Conservation (phyloP, 2,888 invertebrate genomes). For the Trachelus troglodyta region DNA sequence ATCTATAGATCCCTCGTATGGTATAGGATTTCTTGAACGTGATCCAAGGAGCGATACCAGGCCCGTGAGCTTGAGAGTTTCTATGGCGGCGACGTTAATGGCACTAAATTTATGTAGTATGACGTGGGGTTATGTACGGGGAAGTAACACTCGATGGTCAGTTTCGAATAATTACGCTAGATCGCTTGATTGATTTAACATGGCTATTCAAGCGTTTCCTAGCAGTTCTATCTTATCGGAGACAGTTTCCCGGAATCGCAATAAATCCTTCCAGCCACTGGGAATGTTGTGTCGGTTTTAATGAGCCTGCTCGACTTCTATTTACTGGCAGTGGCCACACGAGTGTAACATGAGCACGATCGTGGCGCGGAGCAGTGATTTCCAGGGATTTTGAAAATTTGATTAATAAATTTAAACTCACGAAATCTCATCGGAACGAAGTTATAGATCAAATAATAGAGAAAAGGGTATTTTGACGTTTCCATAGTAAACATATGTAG, state of each 20-base stretch:
- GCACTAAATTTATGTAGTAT: background rate
- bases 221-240: background rate
- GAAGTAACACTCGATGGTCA: background rate
- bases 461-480: background rate
- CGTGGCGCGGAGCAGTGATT: no score
- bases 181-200: background rate
- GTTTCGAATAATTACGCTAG: background rate
- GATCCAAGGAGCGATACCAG: background rate
- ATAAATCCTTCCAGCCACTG: background rate
- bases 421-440: no score
- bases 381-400: no score
- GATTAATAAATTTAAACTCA: fast-evolving
- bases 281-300: background rate
- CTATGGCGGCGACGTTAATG: background rate
- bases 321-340: background rate
- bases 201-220: background rate
- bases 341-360: background rate
- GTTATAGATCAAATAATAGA: background rate
- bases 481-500: background rate
- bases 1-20: background rate
- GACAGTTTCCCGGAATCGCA: background rate
- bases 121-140: background rate
- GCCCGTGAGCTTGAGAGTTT: background rate
- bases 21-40: background rate
- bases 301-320: background rate